Base-by-base conservation (phyloP, 2,888 invertebrate species). In the Chelonus formosanus region DNA sequence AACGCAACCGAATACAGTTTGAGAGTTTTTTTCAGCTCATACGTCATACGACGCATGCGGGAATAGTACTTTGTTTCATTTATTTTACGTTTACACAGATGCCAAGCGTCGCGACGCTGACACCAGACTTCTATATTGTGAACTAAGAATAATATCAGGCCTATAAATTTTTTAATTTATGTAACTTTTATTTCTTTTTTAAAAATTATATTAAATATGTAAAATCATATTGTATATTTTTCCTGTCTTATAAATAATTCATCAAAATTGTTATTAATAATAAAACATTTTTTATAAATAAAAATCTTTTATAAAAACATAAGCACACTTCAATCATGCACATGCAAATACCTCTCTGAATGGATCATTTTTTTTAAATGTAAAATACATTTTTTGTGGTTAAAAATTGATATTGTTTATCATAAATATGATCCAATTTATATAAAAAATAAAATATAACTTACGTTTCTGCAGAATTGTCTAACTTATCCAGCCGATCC, bases 391-490 rank as follows among this genome's bases (percentile, higher is more conserved):
- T 7, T 56, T 5, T 10, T 40, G 57, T 58, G 7, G 35, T 8
- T 8, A 54, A 32, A 40, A 35, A 5, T 40, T n/a, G 8, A 4
- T 48, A 50, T 7, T 8, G 7, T 50, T 60, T 7, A n/a, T 36
- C 3, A 47, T 50, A 6, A 43, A 53, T 58, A 52, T 40, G 40
- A 40, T 6, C 40, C 40, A 40, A 6, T 5, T 40, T 5, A 40
- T 2, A 40, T 40, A 2, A 58, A 61, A 63, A 64, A 43, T 43
- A 48, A 54, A 63, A 52, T 64, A 56, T 36, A 63, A 85, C 85
- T 86, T 79, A 91, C 90, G 86, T 86, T 81, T 91, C 89, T 85
- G 92, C 91, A 63, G 89, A 88, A 67, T 89, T 88, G 72, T 89
- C 88, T 65, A 93, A 85, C 75, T 91, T 89, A 73, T 90, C 89